These are phyloP conservation scores for Poecile atricapillus DNA, from an alignment of 2,113 vertebrate genomes.

Conservation along the genomic window DNA sequence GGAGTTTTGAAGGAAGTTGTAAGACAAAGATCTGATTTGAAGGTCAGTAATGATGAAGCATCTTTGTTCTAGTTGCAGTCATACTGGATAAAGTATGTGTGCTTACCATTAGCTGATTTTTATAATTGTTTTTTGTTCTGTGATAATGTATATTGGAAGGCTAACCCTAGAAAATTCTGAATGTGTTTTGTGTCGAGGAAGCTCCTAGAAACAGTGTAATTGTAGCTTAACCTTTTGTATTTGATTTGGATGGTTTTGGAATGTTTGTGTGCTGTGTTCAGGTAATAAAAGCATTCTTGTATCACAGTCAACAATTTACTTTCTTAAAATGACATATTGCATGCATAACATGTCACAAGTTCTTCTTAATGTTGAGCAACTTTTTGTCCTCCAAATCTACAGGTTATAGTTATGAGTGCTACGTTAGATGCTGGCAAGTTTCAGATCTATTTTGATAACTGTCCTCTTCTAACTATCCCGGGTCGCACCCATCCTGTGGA, in stretches of 20 bases:
- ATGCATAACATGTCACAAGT: neutral
- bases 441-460: constrained; percentile 96
- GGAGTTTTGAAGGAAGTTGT: constrained; percentile 95
- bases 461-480: constrained; percentile 92
- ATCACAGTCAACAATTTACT: neutral
- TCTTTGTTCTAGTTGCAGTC: neutral
- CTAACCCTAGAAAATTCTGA: neutral
- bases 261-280: neutral
- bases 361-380: neutral
- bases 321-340: neutral
- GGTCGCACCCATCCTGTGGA: constrained; percentile 96
- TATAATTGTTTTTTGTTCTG: neutral
- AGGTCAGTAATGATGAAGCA: constrained; percentile 74
- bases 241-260: neutral
- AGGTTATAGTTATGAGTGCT: constrained; percentile 98
- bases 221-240: neutral
- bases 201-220: neutral
- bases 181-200: neutral
- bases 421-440: constrained; percentile 97
- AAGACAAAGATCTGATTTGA: constrained; percentile 90
- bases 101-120: neutral
- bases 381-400: neutral
- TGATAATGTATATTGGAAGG: neutral
- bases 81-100: neutral
- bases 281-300: neutral